These are phyloP conservation scores for Schizaphis graminum DNA, from an alignment of 2,888 invertebrate species.

Conservation along the genomic window DNA sequence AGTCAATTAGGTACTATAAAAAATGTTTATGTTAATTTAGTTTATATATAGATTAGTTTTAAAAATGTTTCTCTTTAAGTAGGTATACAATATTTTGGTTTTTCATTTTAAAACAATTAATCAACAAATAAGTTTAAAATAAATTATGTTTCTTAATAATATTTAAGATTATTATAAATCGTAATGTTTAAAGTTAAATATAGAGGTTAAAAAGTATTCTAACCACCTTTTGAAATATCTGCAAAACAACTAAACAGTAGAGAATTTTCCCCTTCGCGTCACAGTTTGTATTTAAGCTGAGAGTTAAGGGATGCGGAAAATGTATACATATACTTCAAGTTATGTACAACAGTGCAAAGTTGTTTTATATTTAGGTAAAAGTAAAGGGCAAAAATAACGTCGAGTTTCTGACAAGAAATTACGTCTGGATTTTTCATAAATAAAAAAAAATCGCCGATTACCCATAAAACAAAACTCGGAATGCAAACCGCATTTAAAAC, in stretches of 20 bases:
- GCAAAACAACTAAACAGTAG: constrained; percentile 16
- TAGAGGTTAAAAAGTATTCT: constrained; percentile 33
- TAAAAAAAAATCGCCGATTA: constrained; percentile 36
- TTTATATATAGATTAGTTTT: neutral
- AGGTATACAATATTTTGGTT: neutral
- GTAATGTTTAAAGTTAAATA: constrained; percentile 28
- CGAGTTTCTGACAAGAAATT: constrained; percentile 45
- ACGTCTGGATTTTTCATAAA: constrained; percentile 41
- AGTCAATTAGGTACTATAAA: neutral
- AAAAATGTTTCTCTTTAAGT: neutral
- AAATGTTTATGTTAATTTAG: neutral
- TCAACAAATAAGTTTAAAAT: constrained; percentile 22
- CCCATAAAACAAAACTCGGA: constrained; percentile 36
- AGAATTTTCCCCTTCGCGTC: constrained; percentile 1
- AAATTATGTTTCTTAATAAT: neutral
- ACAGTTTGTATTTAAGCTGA: constrained; percentile 41
- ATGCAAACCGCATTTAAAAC: constrained; percentile 50
- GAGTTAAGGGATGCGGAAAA: constrained; percentile 42
- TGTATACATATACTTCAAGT: constrained; percentile 19
- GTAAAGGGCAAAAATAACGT: constrained; percentile 25
- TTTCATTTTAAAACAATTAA: constrained; percentile 27
- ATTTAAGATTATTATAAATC: constrained; percentile 32
- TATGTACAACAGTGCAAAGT: neutral
- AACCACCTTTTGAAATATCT: constrained; percentile 27
- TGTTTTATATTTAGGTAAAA: constrained; percentile 28